Evolutionary conservation across 2,113 vertebrate species (phyloP).

Genomic region (Probosciger aterrimus): DNA sequence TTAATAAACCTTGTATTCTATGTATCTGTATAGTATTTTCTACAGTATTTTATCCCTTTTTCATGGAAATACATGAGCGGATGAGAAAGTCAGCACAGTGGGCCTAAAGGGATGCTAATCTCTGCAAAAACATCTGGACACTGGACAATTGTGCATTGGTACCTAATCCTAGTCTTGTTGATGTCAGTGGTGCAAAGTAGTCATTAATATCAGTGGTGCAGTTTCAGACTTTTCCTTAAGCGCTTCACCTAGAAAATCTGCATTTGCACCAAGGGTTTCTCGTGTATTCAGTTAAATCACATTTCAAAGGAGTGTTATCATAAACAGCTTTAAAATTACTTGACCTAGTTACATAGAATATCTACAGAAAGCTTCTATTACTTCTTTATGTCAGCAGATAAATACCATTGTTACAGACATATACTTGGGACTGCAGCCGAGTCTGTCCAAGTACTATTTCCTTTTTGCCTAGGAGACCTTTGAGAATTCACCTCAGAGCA

Average conservation of each 20-base stretch:
- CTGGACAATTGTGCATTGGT: accelerated
- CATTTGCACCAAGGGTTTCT: neutral
- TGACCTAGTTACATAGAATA: neutral
- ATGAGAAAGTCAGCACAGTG: neutral
- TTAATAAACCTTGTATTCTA: neutral
- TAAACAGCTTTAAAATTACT: neutral
- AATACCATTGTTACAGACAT: neutral
- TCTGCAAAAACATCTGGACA: neutral
- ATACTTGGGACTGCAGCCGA: neutral
- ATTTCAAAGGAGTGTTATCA: neutral
- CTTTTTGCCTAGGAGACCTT: neutral
- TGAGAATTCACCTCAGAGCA: constrained; percentile 12
- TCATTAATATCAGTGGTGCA: neutral
- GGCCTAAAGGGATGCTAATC: neutral
- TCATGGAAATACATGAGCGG: neutral
- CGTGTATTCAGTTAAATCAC: neutral
- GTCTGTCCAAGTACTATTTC: neutral
- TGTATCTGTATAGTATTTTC: neutral
- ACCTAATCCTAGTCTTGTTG: neutral
- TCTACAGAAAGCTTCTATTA: neutral
- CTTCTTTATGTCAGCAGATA: constrained; percentile 57
- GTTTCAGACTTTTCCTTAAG: neutral
- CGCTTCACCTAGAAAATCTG: neutral
- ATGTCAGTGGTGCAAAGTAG: neutral
- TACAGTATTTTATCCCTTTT: neutral